Conservation (phyloP, 2,797 vertebrate genomes). For the Austrolebias charrua region DNA sequence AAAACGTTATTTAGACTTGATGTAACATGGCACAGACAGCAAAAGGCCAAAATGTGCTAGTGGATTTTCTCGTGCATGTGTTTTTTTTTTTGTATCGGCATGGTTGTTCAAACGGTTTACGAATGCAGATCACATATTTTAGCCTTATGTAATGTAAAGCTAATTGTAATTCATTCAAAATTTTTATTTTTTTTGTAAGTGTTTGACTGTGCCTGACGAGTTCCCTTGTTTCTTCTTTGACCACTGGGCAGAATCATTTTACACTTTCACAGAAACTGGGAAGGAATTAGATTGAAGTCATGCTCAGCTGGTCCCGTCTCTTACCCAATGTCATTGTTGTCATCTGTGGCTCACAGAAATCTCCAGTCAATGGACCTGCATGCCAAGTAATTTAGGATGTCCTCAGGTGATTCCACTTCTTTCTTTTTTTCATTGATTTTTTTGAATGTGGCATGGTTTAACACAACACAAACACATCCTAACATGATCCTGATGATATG, state of each 20-base stretch:
- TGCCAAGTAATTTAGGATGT: conserved; percentile 47
- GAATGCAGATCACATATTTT: conserved; percentile 3
- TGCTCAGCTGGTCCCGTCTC: conserved; percentile 59
- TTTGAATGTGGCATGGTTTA: conserved; percentile 1
- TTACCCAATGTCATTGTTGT: conserved; percentile 65
- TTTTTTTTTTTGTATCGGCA: neutral
- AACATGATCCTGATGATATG: neutral
- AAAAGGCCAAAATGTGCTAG: conserved; percentile 2
- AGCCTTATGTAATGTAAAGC: neutral
- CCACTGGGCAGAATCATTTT: conserved; percentile 58
- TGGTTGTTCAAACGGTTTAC: neutral
- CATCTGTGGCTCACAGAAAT: conserved; percentile 45
- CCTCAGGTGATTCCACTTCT: conserved; percentile 31
- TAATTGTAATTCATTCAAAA: conserved; percentile 3
- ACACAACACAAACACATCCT: conserved; percentile 14
- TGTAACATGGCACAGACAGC: conserved; percentile 5
- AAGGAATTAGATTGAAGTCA: conserved; percentile 71
- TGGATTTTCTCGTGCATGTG: conserved; percentile 22
- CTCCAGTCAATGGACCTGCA: conserved; percentile 43
- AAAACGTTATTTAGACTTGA: conserved; percentile 25
- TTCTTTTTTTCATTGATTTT: neutral
- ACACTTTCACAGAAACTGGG: conserved; percentile 66
- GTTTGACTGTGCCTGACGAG: conserved; percentile 11
- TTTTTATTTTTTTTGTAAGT: conserved; percentile 31
- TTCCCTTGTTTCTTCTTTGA: conserved; percentile 45